Base-by-base conservation (phyloP, 2,113 vertebrate genomes). In the Apus apus region DNA sequence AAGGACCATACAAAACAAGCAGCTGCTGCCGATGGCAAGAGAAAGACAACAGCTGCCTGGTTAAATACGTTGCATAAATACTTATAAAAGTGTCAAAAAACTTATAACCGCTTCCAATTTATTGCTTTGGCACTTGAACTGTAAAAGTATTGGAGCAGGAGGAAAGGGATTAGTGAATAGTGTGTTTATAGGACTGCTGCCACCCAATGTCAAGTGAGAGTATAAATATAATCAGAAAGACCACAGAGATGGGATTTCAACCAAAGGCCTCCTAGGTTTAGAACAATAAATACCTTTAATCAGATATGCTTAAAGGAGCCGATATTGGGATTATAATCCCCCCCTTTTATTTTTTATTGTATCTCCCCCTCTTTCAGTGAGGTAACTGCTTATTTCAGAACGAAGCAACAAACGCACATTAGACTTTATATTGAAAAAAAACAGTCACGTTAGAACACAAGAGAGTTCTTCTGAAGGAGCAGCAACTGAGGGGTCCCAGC, bases 251-350 rank as follows among this genome's bases (percentile, higher is more conserved):
- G 88, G 87, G 74, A 87, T 97, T 97, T 96, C 95, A 96, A 96
- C 93, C 95, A 95, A 97, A 97, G 89, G 90, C 89, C 93, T 96
- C 93, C 87, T 93, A 93, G 92, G 85, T 96, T 97, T 94, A 97
- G 76, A 98, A 97, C 92, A 97, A 97, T 94, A 97, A 96, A 95
- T 89, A 87, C 72, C 85, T 97, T 95, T 84, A 95, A 97, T 91
- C 86, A 88, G 91, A 77, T 97, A 90, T 7, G 60, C 23, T 56
- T 87, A 93, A 95, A 93, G 75, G 62, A 94, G 89, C 74, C 93
- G 94, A 93, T 76, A 91, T 48, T 53, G 38, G 30, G 46, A n/a
- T 74, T 60, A 46, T 64, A 57, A 8, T 8, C 38, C 19, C 7
- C 16, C 9, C 4, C 2, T 11, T 19, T 48, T 27, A 27, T 36